These are phyloP conservation scores for Drymodes brunneopygia DNA, from an alignment of 2,113 vertebrate genomes.

Conservation along the genomic window DNA sequence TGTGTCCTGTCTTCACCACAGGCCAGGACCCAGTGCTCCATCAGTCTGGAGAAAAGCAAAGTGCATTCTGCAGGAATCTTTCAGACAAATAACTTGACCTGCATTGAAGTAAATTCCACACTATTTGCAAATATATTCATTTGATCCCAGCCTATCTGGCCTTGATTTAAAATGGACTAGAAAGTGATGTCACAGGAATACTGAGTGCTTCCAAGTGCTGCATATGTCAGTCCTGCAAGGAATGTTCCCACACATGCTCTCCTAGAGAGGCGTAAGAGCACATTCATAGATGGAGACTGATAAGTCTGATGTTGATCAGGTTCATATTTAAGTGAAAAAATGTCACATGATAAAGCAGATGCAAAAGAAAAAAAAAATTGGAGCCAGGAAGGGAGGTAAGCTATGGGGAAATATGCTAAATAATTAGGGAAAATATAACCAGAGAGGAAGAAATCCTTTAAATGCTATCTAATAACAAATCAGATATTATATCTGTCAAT, in stretches of 20 bases:
- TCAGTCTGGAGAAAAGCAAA: not conserved
- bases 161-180: not conserved
- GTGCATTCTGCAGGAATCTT: not conserved
- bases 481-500: conserved; percentile 64
- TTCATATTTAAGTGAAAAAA: conserved; percentile 16
- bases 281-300: not conserved
- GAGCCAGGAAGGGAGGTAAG: not conserved
- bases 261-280: not conserved
- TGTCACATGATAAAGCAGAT: not conserved
- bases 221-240: not conserved
- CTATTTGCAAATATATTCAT: not conserved
- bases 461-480: conserved; percentile 54
- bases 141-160: not conserved
- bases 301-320: not conserved
- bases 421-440: conserved; percentile 8
- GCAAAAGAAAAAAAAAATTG: not conserved
- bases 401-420: not conserved
- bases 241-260: not conserved
- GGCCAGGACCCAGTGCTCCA: not conserved
- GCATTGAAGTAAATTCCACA: not conserved
- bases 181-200: rapidly evolving
- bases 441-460: conserved; percentile 28
- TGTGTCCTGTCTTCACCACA: not conserved
- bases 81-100: not conserved
- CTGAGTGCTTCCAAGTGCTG: not conserved